Conservation (phyloP, 30 jellyfish, hydroid and myxozoan genomes). For the Aurelia sp. region DNA sequence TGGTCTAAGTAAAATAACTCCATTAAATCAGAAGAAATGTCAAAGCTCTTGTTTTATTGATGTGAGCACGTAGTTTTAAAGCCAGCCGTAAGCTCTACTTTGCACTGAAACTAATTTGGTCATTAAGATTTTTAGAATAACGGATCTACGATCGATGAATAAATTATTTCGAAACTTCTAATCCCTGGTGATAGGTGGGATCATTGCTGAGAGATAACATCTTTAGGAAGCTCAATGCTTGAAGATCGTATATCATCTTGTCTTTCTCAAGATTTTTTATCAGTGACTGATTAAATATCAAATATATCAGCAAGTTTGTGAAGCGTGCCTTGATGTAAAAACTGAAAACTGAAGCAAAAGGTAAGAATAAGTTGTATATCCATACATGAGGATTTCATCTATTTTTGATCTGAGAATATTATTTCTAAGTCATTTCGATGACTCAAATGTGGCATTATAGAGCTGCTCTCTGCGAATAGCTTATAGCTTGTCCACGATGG, state of each 20-base stretch:
- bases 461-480: no score
- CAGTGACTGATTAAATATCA: no score
- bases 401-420: no score
- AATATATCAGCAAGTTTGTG: no score
- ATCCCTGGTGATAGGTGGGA: slow-evolving; percentile 30
- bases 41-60: slow-evolving; percentile 55
- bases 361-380: no score
- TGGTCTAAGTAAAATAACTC: slow-evolving; percentile 52
- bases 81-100: slow-evolving; percentile 30
- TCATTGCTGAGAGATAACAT: neutral
- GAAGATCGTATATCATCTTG: neutral
- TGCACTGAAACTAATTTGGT: slow-evolving; percentile 23
- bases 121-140: slow-evolving; percentile 37
- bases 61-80: slow-evolving; percentile 5
- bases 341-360: no score
- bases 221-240: neutral
- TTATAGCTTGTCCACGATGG: no score
- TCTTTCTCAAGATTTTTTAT: neutral
- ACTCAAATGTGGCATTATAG: no score
- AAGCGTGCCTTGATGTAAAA: no score
- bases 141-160: slow-evolving; percentile 37
- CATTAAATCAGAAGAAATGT: slow-evolving; percentile 13
- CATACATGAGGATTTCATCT: no score
- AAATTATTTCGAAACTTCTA: slow-evolving; percentile 31
- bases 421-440: no score